Evolutionary conservation across 1,140 invertebrate species (phyloP), one percentile per base, ranked within the genome.

Genomic region (Araneus ventricosus): DNA sequence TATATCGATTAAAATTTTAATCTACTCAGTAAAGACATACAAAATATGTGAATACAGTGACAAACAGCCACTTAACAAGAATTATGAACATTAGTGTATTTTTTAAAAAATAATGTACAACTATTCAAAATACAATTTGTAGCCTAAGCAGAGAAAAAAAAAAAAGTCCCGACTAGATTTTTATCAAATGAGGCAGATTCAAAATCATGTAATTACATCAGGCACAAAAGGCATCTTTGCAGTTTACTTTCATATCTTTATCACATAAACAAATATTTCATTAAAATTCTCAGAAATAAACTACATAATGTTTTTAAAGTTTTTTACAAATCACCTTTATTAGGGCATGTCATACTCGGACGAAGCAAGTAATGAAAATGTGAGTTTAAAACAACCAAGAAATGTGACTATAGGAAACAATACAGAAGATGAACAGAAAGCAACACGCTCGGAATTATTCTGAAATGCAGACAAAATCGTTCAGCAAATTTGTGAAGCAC

Each of bases 11-110:
- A 75, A 75, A 75, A 37, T 37, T 75, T 75, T 75, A 75, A 75
- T 75, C 30, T 22, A 75, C 34, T 34, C 30, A 20, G 34, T 34
- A 75, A 75, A 75, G 70, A 75, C 70, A 75, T 75, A 75, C 70
- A 75, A 75, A 75, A 75, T 75, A 75, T 75, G 70, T 75, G 34
- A 75, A 34, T 75, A 75, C 30, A 75, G 70, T 75, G 70, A 34
- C 70, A 75, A 22, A 37, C 4, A 75, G 30, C 20, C 70, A 75
- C 34, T 34, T 37, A 75, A 75, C 67, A 75, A 75, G 14, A 75
- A 75, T 75, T 34, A 75, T 37, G 30, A n/a, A 37, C 30, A 75
- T 75, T 75, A 75, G 70, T 20, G 5, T 10, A 37, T 34, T 75
- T 75, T 30, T 75, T 75, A 34, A 34, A 34, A 75, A 52, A 52